These are phyloP conservation scores for Campoplex nolae DNA, from an alignment of 2,888 invertebrate genomes.

Conservation along the genomic window DNA sequence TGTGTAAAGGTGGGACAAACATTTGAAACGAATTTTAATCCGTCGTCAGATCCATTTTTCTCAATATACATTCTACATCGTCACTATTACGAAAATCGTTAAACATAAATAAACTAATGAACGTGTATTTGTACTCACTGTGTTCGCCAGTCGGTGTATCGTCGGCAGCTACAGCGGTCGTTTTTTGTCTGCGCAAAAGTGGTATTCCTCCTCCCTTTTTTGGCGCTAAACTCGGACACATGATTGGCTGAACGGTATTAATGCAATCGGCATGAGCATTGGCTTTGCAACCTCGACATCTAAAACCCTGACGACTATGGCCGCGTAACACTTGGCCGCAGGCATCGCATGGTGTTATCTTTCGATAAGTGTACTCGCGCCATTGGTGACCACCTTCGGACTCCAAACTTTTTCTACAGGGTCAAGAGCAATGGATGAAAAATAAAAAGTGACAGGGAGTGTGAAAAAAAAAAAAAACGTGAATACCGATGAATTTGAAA, in stretches of 20 bases:
- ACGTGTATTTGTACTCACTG: conserved; percentile 88
- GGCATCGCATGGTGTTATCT: conserved; percentile 97
- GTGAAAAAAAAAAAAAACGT: not conserved
- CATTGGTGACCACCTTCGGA: conserved; percentile 93
- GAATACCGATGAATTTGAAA: not conserved
- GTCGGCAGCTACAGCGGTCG: conserved; percentile 88
- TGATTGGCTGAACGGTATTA: conserved; percentile 90
- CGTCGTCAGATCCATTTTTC: conserved; percentile 13
- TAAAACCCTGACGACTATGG: conserved; percentile 95
- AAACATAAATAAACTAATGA: not conserved
- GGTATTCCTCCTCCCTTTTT: conserved; percentile 82
- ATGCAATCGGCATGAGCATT: conserved; percentile 96
- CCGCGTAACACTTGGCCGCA: conserved; percentile 97
- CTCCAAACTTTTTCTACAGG: conserved; percentile 80
- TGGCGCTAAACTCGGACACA: conserved; percentile 88
- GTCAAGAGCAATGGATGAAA: not conserved
- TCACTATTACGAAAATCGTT: conserved; percentile 5
- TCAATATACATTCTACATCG: not conserved
- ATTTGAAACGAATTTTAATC: not conserved
- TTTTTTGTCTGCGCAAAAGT: conserved; percentile 94
- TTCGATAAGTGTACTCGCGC: conserved; percentile 97
- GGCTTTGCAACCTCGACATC: conserved; percentile 95
- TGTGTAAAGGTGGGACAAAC: not conserved
- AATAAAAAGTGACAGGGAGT: not conserved
- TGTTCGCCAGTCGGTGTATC: conserved; percentile 90